phyloP scores from a whole-genome alignment of 2,113 vertebrate genomes.

The Sylvietta virens region DNA sequence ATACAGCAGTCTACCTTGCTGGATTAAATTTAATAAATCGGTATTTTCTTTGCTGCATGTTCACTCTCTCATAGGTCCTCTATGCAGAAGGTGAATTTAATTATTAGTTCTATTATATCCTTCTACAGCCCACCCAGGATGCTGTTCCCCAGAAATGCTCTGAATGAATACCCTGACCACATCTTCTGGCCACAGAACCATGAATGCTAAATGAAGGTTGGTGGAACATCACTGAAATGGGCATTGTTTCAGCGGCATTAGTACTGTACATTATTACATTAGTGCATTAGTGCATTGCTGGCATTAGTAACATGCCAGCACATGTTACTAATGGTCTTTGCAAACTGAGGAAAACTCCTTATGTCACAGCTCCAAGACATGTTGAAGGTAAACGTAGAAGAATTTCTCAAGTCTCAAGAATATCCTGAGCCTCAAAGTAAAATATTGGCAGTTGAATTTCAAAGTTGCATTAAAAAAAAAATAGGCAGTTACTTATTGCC shows the following conservation, averaged over 20 bases:
- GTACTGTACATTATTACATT: too few species aligned
- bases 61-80: not conserved
- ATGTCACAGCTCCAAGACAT: not conserved
- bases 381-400: not conserved
- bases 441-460: not conserved
- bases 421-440: not conserved
- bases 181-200: slow-evolving; percentile 25
- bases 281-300: too few species aligned
- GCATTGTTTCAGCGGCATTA: too few species aligned
- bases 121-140: not conserved
- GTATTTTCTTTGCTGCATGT: not conserved
- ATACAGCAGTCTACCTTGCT: not conserved
- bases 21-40: not conserved
- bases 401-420: not conserved
- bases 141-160: not conserved
- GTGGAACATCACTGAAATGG: not conserved
- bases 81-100: not conserved
- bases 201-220: not conserved
- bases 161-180: not conserved
- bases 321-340: not conserved
- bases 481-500: not conserved
- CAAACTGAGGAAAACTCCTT: not conserved
- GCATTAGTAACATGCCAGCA: too few species aligned
- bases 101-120: not conserved
- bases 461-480: not conserved